Evolutionary conservation across 1,140 invertebrate genomes (phyloP).

Genomic region (Stegodyphus mimosarum): DNA sequence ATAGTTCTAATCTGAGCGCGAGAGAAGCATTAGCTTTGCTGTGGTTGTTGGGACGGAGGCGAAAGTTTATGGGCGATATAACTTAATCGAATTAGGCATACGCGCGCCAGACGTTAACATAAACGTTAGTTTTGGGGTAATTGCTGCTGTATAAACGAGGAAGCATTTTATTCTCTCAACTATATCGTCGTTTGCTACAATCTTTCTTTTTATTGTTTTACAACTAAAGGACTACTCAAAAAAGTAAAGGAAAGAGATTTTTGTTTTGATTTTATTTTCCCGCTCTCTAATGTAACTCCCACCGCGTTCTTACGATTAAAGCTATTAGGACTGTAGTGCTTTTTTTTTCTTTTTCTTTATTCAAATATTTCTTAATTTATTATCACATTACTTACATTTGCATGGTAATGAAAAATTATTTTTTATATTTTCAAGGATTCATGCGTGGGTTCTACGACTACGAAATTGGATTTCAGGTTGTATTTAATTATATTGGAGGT

Average conservation of each 20-base stretch:
- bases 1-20: no score
- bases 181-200: constrained; percentile 13
- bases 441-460: no score
- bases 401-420: no score
- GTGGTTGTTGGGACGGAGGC: background rate
- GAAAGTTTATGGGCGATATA: constrained; percentile 57
- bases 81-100: constrained; percentile 59
- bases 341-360: no score
- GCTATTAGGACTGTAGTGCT: no score
- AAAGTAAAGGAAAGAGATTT: constrained; percentile 14
- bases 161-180: constrained; percentile 33
- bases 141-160: constrained; percentile 32
- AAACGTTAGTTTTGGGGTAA: constrained; percentile 47
- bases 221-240: constrained; percentile 1
- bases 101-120: constrained; percentile 53
- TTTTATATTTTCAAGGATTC: no score
- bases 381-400: no score
- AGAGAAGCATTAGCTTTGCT: background rate
- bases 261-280: constrained; percentile 11
- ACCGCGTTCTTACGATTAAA: no score
- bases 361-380: no score
- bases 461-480: no score
- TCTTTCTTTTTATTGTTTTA: constrained; percentile 3
- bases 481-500: no score
- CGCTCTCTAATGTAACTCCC: no score